Conservation (phyloP, 2,888 invertebrate genomes). For the Spilosoma lubricipeda region DNA sequence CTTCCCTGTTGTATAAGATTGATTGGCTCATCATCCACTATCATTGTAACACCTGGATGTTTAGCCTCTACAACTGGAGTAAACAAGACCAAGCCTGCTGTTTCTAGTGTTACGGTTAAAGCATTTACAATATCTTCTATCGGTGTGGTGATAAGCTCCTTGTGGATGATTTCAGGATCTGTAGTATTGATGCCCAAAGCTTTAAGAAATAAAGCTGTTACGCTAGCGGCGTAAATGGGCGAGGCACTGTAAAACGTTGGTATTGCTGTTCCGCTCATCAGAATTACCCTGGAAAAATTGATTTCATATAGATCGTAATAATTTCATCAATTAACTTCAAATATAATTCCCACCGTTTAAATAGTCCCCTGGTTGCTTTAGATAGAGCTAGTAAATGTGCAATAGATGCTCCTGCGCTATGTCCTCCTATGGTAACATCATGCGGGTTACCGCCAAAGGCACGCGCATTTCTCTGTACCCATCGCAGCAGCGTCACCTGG, state of each 20-base stretch:
- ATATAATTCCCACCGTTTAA: conserved; percentile 46
- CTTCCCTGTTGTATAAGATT: conserved; percentile 51
- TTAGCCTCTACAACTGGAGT: conserved; percentile 51
- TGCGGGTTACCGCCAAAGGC: conserved; percentile 55
- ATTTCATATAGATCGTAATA: neutral
- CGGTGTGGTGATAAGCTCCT: conserved; percentile 44
- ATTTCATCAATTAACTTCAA: neutral
- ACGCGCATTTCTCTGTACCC: conserved; percentile 56
- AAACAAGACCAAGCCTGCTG: conserved; percentile 46
- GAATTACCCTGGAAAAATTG: conserved; percentile 42
- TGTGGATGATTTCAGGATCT: conserved; percentile 48
- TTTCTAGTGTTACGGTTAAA: conserved; percentile 32
- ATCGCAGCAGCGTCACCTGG: conserved; percentile 52
- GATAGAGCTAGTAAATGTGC: conserved; percentile 55
- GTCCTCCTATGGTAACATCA: conserved; percentile 54
- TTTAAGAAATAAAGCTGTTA: conserved; percentile 54
- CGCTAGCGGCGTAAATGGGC: conserved; percentile 41
- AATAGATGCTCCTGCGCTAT: conserved; percentile 49
- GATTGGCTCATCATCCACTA: conserved; percentile 56
- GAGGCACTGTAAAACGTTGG: conserved; percentile 48
- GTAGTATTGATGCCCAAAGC: conserved; percentile 69
- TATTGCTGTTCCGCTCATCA: conserved; percentile 50
- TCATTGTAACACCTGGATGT: conserved; percentile 43
- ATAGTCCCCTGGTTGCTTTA: conserved; percentile 48
- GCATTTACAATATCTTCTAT: conserved; percentile 59